Conservation (phyloP, 2,888 invertebrate genomes). For the Philaethria dido region DNA sequence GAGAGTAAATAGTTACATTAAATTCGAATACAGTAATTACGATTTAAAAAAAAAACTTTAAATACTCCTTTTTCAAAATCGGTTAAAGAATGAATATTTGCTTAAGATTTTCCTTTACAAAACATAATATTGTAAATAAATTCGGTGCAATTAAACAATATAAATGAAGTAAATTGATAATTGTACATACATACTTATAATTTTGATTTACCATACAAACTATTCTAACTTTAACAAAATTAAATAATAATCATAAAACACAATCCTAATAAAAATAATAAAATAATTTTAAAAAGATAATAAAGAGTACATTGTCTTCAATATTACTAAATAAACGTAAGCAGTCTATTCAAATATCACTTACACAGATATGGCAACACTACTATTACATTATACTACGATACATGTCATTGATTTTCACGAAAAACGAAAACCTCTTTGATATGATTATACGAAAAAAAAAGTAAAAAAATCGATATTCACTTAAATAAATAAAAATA, state of each 20-base stretch:
- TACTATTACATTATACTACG: slow-evolving; percentile 28
- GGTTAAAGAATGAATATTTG: too few species aligned
- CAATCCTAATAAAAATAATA: neutral
- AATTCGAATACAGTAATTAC: neutral
- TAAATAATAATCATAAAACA: too few species aligned
- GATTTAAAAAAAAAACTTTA: neutral
- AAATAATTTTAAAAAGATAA: slow-evolving; percentile 4
- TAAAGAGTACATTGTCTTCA: slow-evolving; percentile 41
- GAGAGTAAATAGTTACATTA: slow-evolving; percentile 1
- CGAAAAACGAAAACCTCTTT: slow-evolving; percentile 25
- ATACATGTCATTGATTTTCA: slow-evolving; percentile 15
- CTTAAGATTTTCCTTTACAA: too few species aligned
- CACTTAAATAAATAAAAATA: slow-evolving; percentile 23
- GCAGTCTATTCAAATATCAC: slow-evolving; percentile 70
- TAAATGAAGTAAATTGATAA: neutral
- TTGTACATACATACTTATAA: neutral
- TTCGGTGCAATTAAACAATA: neutral
- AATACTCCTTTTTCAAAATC: too few species aligned
- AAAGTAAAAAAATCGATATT: neutral
- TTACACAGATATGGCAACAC: slow-evolving; percentile 50
- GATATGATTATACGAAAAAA: neutral
- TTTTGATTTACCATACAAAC: neutral
- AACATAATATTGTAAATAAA: neutral
- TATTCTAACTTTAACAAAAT: too few species aligned
- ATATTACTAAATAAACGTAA: slow-evolving; percentile 50